These are phyloP conservation scores for Microplitis manilae DNA, from an alignment of 2,888 invertebrate genomes.

Conservation along the genomic window DNA sequence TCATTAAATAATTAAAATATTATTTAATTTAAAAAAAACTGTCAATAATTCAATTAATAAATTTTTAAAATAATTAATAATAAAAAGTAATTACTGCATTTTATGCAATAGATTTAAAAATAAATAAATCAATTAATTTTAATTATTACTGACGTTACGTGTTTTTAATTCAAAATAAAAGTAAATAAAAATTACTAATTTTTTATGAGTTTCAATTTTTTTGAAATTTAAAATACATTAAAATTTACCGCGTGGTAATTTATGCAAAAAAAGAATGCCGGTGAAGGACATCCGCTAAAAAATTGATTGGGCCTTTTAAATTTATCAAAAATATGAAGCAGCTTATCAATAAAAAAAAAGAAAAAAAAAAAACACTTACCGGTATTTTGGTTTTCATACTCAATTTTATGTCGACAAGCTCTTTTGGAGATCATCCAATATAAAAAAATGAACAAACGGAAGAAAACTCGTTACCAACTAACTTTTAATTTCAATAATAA, in stretches of 20 bases:
- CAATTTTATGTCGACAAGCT: constrained; percentile 13
- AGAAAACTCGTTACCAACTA: background rate
- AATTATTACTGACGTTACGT: too few relatives aligned
- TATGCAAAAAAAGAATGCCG: background rate
- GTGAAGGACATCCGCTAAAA: background rate
- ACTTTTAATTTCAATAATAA: background rate
- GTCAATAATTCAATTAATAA: too few relatives aligned
- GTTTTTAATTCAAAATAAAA: too few relatives aligned
- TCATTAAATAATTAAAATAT: too few relatives aligned
- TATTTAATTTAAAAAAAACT: too few relatives aligned
- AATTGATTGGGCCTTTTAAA: background rate
- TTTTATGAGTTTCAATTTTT: background rate
- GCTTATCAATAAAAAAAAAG: background rate
- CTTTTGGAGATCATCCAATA: constrained; percentile 29
- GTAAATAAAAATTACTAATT: background rate
- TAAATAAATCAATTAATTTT: too few relatives aligned
- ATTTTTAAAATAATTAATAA: too few relatives aligned
- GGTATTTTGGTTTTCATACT: constrained; percentile 38
- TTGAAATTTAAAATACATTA: background rate
- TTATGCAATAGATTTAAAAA: too few relatives aligned
- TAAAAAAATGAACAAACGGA: constrained; percentile 9
- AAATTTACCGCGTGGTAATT: background rate
- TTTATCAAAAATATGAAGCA: background rate
- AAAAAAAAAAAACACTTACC: constrained; percentile 26
- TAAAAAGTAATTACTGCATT: too few relatives aligned